These are phyloP conservation scores for Triplophysa yarkandensis DNA, from an alignment of 2,797 vertebrate species.

Conservation along the genomic window DNA sequence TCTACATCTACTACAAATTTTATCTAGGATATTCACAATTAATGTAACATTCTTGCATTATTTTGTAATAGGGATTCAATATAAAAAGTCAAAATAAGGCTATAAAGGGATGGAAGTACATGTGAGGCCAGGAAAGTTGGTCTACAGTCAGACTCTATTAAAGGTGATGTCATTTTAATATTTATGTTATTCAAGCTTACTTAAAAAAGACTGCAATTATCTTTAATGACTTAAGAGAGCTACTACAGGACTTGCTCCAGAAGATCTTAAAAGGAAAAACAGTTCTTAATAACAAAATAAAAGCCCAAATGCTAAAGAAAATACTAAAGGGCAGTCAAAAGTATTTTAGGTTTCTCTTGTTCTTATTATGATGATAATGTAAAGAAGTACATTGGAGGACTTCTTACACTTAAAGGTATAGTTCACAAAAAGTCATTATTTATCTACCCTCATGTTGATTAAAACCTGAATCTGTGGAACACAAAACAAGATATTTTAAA, in stretches of 20 bases:
- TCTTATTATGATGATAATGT: neutral
- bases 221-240: constrained; percentile 25
- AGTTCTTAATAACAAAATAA: neutral
- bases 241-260: neutral
- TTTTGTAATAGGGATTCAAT: neutral
- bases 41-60: neutral
- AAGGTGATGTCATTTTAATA: constrained; percentile 21
- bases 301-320: neutral
- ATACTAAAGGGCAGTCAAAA: neutral
- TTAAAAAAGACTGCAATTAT: constrained; percentile 7
- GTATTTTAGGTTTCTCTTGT: neutral
- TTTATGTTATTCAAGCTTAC: constrained; percentile 9
- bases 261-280: neutral
- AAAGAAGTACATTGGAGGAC: neutral
- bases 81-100: neutral
- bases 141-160: neutral
- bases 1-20: too few relatives aligned
- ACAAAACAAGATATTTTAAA: too few relatives aligned
- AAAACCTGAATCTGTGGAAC: too few relatives aligned
- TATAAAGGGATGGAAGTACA: neutral
- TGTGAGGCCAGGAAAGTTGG: too few relatives aligned
- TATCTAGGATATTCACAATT: neutral
- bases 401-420: neutral
- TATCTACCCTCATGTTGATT: too few relatives aligned
- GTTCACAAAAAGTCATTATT: too few relatives aligned